Evolutionary conservation across 2,797 vertebrate species (phyloP).

Genomic region (Lycodopsis pacificus): DNA sequence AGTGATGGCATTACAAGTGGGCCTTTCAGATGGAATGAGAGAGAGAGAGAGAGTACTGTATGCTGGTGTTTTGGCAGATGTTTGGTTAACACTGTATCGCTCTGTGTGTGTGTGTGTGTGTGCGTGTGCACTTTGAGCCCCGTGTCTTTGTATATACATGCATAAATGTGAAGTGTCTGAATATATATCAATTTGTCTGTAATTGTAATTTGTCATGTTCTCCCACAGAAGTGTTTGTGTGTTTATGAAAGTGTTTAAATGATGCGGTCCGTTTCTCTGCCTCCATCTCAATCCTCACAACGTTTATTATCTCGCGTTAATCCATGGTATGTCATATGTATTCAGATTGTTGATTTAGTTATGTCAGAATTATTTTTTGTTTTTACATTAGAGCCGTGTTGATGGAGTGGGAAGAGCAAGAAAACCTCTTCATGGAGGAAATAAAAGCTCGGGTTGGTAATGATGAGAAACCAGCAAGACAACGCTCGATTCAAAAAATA

Average conservation of each 20-base stretch:
- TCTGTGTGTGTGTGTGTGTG: constrained; percentile 32
- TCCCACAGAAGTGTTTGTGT: constrained; percentile 3
- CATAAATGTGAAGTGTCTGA: constrained; percentile 15
- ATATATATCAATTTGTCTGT: constrained; percentile 12
- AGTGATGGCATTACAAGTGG: constrained; percentile 76
- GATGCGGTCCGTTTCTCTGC: not conserved
- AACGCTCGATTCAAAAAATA: no score
- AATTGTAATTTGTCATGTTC: no score
- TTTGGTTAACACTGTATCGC: constrained; percentile 52
- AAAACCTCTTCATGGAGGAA: no score
- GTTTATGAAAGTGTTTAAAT: not conserved
- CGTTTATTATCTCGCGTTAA: not conserved
- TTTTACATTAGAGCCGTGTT: no score
- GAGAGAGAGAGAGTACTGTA: constrained; percentile 47
- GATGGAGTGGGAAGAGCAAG: no score
- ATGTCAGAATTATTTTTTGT: not conserved
- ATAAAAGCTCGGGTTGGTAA: no score
- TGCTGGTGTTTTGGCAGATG: constrained; percentile 39
- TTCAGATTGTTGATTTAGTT: not conserved
- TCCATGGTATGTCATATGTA: not conserved
- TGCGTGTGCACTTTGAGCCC: not conserved
- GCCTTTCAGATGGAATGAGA: constrained; percentile 72
- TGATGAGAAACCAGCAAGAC: no score
- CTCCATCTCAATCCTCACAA: not conserved
- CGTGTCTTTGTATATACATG: constrained; percentile 5